Conservation (phyloP, 2,113 vertebrate species). For the Noturus placidus region DNA sequence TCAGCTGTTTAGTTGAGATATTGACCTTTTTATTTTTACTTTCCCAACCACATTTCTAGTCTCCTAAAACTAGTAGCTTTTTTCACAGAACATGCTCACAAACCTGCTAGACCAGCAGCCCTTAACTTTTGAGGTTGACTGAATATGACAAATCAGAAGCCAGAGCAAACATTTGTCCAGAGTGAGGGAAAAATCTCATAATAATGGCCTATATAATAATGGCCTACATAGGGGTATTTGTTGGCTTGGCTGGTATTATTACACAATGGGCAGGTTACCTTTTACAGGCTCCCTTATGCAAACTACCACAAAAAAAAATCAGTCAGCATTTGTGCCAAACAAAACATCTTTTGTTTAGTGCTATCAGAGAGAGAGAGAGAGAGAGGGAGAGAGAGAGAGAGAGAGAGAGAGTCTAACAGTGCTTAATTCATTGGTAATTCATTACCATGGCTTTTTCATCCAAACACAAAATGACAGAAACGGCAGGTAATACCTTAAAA, state of each 20-base stretch:
- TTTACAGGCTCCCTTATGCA: conserved; percentile 21
- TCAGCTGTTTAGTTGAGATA: neutral
- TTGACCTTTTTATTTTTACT: neutral
- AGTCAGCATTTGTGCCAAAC: neutral
- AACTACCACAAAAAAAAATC: conserved; percentile 20
- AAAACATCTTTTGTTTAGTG: conserved; percentile 37
- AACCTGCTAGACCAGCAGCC: neutral
- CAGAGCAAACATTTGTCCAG: neutral
- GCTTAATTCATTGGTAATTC: conserved; percentile 38
- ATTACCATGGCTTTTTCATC: conserved; percentile 23
- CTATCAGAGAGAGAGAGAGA: neutral
- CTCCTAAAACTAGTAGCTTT: too few species aligned
- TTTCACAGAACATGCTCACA: neutral
- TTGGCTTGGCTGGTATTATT: neutral
- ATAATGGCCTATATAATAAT: neutral
- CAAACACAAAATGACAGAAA: neutral
- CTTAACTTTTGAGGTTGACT: neutral
- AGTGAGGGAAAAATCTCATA: neutral
- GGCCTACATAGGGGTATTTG: neutral
- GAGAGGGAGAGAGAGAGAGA: neutral
- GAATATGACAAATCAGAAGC: neutral
- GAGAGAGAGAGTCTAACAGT: neutral
- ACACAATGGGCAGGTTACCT: conserved; percentile 3
- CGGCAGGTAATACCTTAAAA: conserved; percentile 4
- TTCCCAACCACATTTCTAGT: neutral